phyloP scores from a whole-genome alignment of 2,797 vertebrate genomes.

The Hephaestus fuliginosus region DNA sequence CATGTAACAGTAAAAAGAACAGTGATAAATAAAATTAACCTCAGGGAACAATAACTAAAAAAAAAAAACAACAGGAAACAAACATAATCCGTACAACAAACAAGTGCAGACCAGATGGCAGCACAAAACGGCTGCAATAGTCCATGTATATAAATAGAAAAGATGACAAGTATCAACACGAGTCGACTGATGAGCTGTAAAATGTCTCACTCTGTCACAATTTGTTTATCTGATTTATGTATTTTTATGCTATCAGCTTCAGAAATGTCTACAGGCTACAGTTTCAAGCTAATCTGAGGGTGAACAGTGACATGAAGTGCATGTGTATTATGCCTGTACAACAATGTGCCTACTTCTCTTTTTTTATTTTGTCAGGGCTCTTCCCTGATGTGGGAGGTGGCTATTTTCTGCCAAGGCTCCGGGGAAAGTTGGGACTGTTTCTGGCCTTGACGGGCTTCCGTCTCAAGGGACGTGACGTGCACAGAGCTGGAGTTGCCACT shows the following conservation, averaged over 20 bases:
- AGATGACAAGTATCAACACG: too few species aligned
- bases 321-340: background rate
- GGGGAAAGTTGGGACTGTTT: constrained; percentile 91
- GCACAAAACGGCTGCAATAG: too few species aligned
- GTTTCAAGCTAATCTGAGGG: background rate
- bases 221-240: too few species aligned
- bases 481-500: constrained; percentile 91
- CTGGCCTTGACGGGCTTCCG: constrained; percentile 94
- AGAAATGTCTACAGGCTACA: background rate
- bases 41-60: too few species aligned
- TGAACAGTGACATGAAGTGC: background rate
- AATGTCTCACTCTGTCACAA: background rate
- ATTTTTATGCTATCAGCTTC: background rate
- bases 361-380: constrained; percentile 86
- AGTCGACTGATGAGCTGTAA: background rate
- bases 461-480: constrained; percentile 94
- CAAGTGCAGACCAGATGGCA: too few species aligned
- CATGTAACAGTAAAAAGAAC: too few species aligned
- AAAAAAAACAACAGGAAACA: too few species aligned
- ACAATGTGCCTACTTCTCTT: background rate
- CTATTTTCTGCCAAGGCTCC: constrained; percentile 94
- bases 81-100: too few species aligned
- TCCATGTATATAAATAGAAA: too few species aligned
- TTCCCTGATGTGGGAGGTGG: constrained; percentile 98
- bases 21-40: too few species aligned